phyloP scores from a whole-genome alignment of 2,888 invertebrate genomes.

The Euplagia quadripunctaria region DNA sequence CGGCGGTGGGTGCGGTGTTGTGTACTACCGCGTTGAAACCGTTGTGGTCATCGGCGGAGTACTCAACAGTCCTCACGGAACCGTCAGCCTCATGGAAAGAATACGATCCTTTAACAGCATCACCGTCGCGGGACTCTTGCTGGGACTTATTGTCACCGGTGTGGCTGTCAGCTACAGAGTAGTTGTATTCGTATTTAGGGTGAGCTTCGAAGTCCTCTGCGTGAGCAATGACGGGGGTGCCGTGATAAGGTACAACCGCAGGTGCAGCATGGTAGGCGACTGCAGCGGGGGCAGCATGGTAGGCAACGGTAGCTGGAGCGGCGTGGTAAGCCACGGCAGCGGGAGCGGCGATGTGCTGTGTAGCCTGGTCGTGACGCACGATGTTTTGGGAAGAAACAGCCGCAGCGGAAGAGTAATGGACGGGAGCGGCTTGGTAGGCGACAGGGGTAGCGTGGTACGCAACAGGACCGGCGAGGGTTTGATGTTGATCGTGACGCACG shows the following conservation, averaged over 20 bases:
- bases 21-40: slow-evolving; percentile 22
- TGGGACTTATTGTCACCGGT: slow-evolving; percentile 85
- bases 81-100: slow-evolving; percentile 83
- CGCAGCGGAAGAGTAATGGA: neutral
- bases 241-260: slow-evolving; percentile 58
- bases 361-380: neutral
- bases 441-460: slow-evolving; percentile 48
- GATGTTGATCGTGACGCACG: slow-evolving; percentile 54
- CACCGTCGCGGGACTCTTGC: slow-evolving; percentile 82
- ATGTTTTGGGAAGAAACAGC: slow-evolving; percentile 3
- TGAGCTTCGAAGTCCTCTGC: slow-evolving; percentile 48
- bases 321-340: neutral
- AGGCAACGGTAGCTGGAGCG: slow-evolving; percentile 16
- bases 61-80: slow-evolving; percentile 82
- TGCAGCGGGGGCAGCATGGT: slow-evolving; percentile 50
- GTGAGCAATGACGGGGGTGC: slow-evolving; percentile 55
- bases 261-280: slow-evolving; percentile 56
- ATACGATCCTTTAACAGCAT: slow-evolving; percentile 83
- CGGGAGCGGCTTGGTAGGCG: slow-evolving; percentile 33
- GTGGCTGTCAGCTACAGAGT: slow-evolving; percentile 84
- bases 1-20: slow-evolving; percentile 27
- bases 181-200: slow-evolving; percentile 80
- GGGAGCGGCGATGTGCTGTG: neutral
- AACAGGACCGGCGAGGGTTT: slow-evolving; percentile 51
- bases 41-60: slow-evolving; percentile 83